These are phyloP conservation scores for Himalopsyche anomala DNA, from an alignment of 2,888 invertebrate genomes.

Conservation along the genomic window DNA sequence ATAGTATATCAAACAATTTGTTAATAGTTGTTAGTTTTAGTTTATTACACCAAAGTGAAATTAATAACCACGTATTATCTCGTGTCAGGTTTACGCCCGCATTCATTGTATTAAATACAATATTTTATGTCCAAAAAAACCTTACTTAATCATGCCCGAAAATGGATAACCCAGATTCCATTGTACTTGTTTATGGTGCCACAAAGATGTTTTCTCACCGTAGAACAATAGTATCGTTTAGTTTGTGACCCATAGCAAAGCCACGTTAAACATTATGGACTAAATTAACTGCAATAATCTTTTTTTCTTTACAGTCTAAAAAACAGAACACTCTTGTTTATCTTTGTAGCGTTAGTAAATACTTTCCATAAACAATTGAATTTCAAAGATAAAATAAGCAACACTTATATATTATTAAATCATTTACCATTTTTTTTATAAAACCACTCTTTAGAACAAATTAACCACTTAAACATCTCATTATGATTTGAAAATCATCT, in stretches of 20 bases:
- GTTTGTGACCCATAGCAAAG: conserved; percentile 9
- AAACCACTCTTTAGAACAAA: no score
- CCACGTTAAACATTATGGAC: conserved; percentile 2
- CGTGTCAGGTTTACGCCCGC: not conserved
- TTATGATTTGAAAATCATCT: no score
- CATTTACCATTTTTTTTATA: no score
- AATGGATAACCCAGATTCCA: conserved; percentile 34
- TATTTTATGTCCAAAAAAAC: conserved; percentile 3
- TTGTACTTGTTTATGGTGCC: conserved; percentile 16
- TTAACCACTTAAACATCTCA: no score
- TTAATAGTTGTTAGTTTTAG: not conserved
- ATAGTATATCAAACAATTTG: not conserved
- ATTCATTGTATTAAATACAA: conserved; percentile 22
- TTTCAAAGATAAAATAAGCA: no score
- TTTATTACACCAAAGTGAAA: conserved; percentile 4
- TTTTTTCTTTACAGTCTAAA: conserved; percentile 8
- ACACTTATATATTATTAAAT: no score
- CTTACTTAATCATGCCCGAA: conserved; percentile 19
- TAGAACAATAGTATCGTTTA: conserved; percentile 23
- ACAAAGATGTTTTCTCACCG: conserved; percentile 8
- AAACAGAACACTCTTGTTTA: no score
- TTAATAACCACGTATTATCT: conserved; percentile 8
- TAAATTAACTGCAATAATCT: conserved; percentile 23
- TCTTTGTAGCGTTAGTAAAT: no score
- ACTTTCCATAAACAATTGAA: no score